Evolutionary conservation across 2,888 invertebrate species (phyloP).

Genomic region (Sminthurinus aureus): DNA sequence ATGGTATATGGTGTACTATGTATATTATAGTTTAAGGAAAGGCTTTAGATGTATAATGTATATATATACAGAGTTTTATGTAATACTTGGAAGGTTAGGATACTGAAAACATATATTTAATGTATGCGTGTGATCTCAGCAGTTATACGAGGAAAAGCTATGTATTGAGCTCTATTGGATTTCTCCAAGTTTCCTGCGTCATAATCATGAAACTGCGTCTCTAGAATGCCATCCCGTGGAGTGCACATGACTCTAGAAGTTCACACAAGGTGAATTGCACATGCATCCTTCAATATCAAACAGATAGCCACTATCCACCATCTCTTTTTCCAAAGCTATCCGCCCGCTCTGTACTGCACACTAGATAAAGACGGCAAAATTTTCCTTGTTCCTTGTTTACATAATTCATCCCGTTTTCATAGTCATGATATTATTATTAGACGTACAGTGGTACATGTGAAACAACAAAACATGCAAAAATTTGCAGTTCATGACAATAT

Average conservation of each 20-base stretch:
- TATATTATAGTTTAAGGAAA: background rate
- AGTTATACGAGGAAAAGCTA: background rate
- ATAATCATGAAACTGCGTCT: constrained; percentile 36
- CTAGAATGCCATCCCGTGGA: constrained; percentile 13
- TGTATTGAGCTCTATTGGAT: constrained; percentile 38
- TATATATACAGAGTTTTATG: background rate
- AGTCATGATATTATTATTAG: background rate
- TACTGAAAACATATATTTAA: too few relatives aligned
- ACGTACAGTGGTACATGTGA: background rate
- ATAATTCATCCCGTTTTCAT: background rate
- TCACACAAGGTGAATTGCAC: constrained; percentile 3
- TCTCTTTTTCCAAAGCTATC: too few relatives aligned
- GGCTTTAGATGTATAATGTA: background rate
- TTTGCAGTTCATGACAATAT: too few relatives aligned
- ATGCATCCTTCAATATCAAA: background rate
- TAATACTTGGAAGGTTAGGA: too few relatives aligned
- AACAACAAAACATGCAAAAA: too few relatives aligned
- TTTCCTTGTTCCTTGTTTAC: background rate
- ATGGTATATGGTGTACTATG: background rate
- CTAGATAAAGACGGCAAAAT: constrained; percentile 13
- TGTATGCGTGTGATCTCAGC: background rate
- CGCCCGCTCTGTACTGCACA: background rate
- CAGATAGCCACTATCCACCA: too few relatives aligned
- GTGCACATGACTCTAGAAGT: constrained; percentile 24
- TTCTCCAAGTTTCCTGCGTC: constrained; percentile 37